Base-by-base conservation (phyloP, 2,113 vertebrate genomes). In the Bufo gargarizans region DNA sequence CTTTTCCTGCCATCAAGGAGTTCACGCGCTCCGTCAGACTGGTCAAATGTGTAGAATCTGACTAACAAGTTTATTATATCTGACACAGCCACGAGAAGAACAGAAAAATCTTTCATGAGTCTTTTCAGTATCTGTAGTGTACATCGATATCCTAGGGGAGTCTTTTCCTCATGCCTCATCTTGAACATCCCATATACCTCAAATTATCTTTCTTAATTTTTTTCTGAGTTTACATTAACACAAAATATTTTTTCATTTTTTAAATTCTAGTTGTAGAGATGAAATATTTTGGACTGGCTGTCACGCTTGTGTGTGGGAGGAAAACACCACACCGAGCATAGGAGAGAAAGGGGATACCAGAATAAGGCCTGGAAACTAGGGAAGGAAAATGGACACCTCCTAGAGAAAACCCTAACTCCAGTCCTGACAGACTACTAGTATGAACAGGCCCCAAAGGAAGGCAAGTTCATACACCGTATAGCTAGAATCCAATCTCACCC, bases 51-150 rank as follows among this genome's bases (percentile, higher is more conserved):
- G 85, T 49, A 67, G 58, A 86, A 86, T 86, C 85, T 79, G 61
- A 74, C 77, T 87, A 82, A 87, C 65, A 81, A 72, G 78, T 87
- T 87, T 87, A 87, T 87, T 72, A 82, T 72, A 71, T 87, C 86
- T 69, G 65, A 87, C 77, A 82, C 78, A 59, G 78, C 65, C 67
- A 81, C 78, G 22, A 61, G 77, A 80, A 50, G 86, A 56, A 72
- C 16, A 87, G 86, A 87, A 81, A 74, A 72, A 69, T 45, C 78
- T 87, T 87, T 87, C 55, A 82, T 81, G 55, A 71, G 50, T 17
- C 65, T 80, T 65, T 77, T 55, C 76, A 67, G 85, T 78, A 65
- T 86, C 77, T 63, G 55, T 77, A 86, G 71, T 86, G 71, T 33
- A 76, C 53, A 77, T 45, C 16, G 47, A 56, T 43, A 71, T 63